These are phyloP conservation scores for Hycleus cichorii DNA, from an alignment of 1,140 invertebrate species.

Conservation along the genomic window DNA sequence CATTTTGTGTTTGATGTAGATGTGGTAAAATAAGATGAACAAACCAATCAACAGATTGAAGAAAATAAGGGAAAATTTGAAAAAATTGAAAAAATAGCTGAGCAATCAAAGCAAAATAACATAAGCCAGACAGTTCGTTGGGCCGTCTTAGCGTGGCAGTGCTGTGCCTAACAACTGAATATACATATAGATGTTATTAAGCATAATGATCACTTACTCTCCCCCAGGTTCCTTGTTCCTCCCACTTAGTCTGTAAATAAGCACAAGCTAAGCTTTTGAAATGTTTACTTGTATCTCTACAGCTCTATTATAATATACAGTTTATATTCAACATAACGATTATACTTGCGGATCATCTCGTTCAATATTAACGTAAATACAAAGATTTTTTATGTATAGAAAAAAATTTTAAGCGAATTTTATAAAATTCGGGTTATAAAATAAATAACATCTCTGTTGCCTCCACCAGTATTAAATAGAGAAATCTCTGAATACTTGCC, in stretches of 20 bases:
- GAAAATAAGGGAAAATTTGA: background rate
- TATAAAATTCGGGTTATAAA: too few relatives aligned
- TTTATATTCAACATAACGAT: too few relatives aligned
- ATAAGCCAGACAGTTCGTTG: conserved; percentile 8
- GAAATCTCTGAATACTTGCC: too few relatives aligned
- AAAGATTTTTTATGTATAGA: too few relatives aligned
- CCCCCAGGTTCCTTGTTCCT: conserved; percentile 32
- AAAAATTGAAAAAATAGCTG: conserved; percentile 6
- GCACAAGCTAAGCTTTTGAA: conserved; percentile 17
- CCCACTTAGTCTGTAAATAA: conserved; percentile 33
- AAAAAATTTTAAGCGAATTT: too few relatives aligned
- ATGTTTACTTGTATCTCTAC: conserved; percentile 13
- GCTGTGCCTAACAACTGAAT: conserved; percentile 9
- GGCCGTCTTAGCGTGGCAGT: conserved; percentile 5
- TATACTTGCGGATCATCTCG: too few relatives aligned
- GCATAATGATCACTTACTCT: conserved; percentile 29
- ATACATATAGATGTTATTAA: conserved; percentile 14
- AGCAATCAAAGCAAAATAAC: conserved; percentile 10
- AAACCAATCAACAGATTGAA: too few relatives aligned
- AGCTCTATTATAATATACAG: conserved; percentile 7
- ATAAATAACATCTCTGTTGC: too few relatives aligned
- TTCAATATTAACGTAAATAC: too few relatives aligned
- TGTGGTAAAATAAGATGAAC: too few relatives aligned
- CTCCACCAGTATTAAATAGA: too few relatives aligned
- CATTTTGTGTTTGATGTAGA: too few relatives aligned